These are phyloP conservation scores for Tetrao urogallus DNA, from an alignment of 2,113 vertebrate species.

Conservation along the genomic window DNA sequence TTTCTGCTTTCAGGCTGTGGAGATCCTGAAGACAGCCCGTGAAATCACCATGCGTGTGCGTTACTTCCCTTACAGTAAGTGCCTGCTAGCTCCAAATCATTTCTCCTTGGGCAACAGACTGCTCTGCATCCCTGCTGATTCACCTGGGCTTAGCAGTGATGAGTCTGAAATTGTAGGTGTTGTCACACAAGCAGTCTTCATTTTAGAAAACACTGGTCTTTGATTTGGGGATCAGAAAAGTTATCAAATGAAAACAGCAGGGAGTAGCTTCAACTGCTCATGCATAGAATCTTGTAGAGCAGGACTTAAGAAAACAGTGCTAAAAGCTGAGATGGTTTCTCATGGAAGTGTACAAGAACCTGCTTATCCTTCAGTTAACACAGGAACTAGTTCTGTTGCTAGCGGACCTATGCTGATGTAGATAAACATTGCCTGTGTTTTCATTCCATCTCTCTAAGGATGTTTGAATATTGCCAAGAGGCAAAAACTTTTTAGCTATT, in stretches of 20 bases:
- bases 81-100: fast-evolving
- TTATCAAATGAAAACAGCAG: neutral
- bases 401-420: neutral
- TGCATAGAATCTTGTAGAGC: fast-evolving
- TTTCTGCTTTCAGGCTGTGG: constrained; percentile 86
- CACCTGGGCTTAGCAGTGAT: fast-evolving
- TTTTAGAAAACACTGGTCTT: neutral
- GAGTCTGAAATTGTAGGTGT: fast-evolving
- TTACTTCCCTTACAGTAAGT: constrained; percentile 99
- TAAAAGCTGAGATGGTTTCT: neutral
- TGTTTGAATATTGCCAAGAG: neutral
- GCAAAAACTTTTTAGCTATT: neutral
- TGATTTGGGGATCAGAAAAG: neutral
- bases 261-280: neutral
- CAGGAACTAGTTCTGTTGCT: neutral
- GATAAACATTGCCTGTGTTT: neutral
- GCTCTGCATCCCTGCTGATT: fast-evolving
- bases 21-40: constrained; percentile 95
- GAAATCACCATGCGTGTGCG: constrained; percentile 97
- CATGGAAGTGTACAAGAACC: neutral
- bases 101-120: neutral
- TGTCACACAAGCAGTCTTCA: neutral
- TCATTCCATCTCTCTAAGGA: neutral
- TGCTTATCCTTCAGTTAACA: neutral
- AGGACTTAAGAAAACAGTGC: neutral